These are phyloP conservation scores for Peromyscus leucopus DNA, from an alignment of 2,113 vertebrate genomes.

Conservation along the genomic window DNA sequence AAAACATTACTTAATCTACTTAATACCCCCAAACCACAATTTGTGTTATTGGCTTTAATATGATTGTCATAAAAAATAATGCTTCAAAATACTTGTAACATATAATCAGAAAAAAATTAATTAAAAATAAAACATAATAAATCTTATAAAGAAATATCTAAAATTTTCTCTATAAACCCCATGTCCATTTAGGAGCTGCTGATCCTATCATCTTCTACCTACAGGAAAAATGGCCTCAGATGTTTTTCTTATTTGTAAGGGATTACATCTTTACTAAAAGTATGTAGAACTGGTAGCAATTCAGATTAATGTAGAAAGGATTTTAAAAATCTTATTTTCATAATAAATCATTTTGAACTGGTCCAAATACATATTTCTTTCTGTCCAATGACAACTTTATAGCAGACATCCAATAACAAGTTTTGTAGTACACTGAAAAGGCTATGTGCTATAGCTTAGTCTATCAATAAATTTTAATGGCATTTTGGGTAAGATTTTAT, in stretches of 20 bases:
- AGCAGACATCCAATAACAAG: constrained; percentile 72
- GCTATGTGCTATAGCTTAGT: constrained; percentile 71
- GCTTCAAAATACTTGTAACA: neutral
- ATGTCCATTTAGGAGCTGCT: neutral
- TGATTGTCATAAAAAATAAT: neutral
- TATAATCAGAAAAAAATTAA: neutral
- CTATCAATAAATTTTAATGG: constrained; percentile 81
- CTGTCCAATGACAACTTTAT: constrained; percentile 83
- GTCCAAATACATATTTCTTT: constrained; percentile 66
- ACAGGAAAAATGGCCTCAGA: neutral
- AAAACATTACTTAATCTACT: neutral
- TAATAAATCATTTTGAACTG: constrained; percentile 48
- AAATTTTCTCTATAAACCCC: neutral
- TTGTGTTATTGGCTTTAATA: neutral
- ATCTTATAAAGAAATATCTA: neutral
- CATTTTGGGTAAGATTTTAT: constrained; percentile 79
- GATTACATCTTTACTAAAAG: neutral
- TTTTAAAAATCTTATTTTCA: constrained; percentile 65
- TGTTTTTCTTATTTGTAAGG: neutral
- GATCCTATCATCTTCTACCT: neutral
- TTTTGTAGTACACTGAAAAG: constrained; percentile 66
- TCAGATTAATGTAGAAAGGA: neutral
- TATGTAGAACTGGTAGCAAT: neutral
- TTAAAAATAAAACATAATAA: neutral
- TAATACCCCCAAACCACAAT: neutral